Evolutionary conservation across 2,797 vertebrate species (phyloP).

Genomic region (Calcarius lapponicus): DNA sequence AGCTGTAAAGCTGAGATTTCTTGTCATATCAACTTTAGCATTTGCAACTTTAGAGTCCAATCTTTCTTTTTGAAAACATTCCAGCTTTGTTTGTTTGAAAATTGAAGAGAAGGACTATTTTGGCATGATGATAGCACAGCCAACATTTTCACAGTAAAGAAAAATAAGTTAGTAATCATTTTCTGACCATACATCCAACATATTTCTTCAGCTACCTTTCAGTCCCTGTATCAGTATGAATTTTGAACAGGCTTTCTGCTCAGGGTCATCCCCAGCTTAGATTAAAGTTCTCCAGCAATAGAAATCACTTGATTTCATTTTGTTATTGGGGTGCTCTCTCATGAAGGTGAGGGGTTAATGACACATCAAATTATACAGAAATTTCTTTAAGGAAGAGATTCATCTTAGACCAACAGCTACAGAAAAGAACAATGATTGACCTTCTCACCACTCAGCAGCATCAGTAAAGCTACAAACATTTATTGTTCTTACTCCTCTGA

Average conservation of each 20-base stretch:
- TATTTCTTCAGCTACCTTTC: background rate
- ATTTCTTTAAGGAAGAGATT: constrained; percentile 51
- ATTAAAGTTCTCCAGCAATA: background rate
- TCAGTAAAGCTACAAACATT: constrained; percentile 63
- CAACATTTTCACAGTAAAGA: background rate
- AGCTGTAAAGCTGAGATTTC: background rate
- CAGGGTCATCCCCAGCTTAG: background rate
- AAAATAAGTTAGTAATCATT: background rate
- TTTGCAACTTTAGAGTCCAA: background rate
- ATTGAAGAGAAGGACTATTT: background rate
- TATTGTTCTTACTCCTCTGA: constrained; percentile 64
- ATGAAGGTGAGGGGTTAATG: constrained; percentile 15
- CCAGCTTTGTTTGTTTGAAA: background rate
- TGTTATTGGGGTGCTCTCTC: background rate
- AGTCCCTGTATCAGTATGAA: background rate
- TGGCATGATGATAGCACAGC: background rate
- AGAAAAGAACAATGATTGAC: constrained; percentile 66
- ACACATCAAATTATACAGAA: constrained; percentile 36
- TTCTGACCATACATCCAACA: background rate
- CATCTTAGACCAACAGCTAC: constrained; percentile 34
- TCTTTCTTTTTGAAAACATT: background rate
- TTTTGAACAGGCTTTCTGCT: background rate
- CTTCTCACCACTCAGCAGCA: constrained; percentile 65
- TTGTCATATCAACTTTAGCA: background rate
- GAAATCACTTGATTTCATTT: background rate